Percentiles rank a stretch among this genome's conserved stretches.
phyloP scores from a whole-genome alignment of 2,888 invertebrate genomes.

The Hypsopygia costalis region DNA sequence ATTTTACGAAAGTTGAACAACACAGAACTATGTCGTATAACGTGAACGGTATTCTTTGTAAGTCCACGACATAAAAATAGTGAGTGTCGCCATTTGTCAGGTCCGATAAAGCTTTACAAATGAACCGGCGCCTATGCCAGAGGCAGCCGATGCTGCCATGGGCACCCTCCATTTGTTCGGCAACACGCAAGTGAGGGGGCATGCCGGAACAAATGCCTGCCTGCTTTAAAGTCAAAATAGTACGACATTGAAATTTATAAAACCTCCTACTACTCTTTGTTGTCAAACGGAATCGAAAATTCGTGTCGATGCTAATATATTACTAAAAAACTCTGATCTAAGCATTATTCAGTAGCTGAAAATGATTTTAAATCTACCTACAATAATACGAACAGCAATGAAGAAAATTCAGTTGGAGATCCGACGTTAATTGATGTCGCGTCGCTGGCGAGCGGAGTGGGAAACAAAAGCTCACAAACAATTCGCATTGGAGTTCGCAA shows the following conservation, averaged over 20 bases:
- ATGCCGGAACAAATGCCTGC: slow-evolving; percentile 51
- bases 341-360: slow-evolving; percentile 38
- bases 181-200: slow-evolving; percentile 59
- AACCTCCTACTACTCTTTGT: slow-evolving; percentile 35
- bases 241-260: slow-evolving; percentile 39
- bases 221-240: slow-evolving; percentile 48
- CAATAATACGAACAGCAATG: slow-evolving; percentile 55
- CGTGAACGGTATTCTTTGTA: slow-evolving; percentile 47
- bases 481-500: slow-evolving; percentile 77
- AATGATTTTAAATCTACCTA: slow-evolving; percentile 61
- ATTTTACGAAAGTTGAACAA: slow-evolving; percentile 24
- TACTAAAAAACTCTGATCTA: slow-evolving; percentile 31
- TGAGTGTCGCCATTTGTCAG: slow-evolving; percentile 64
- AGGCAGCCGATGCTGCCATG: slow-evolving; percentile 43
- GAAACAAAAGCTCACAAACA: slow-evolving; percentile 79
- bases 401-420: slow-evolving; percentile 70
- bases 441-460: slow-evolving; percentile 67
- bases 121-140: slow-evolving; percentile 61
- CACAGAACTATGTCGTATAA: slow-evolving; percentile 29
- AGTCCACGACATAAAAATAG: slow-evolving; percentile 61
- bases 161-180: slow-evolving; percentile 58
- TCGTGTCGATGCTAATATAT: slow-evolving; percentile 26
- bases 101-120: slow-evolving; percentile 71
- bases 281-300: slow-evolving; percentile 14
- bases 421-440: slow-evolving; percentile 79